phyloP scores from a whole-genome alignment of 2,113 vertebrate genomes.

The Menura novaehollandiae region DNA sequence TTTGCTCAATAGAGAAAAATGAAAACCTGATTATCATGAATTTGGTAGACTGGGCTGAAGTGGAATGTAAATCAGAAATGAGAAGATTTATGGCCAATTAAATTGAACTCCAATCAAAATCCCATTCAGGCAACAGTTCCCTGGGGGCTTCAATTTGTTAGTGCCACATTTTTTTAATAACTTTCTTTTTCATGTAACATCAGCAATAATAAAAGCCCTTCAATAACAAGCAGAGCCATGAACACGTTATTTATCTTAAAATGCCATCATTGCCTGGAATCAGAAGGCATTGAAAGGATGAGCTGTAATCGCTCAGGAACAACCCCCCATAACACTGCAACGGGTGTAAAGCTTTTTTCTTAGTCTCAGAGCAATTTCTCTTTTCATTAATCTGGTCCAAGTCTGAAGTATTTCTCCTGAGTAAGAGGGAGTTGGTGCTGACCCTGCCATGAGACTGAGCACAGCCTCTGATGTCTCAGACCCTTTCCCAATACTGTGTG shows the following conservation, averaged over 20 bases:
- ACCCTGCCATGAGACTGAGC: not conserved
- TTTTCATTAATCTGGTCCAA: conserved; percentile 5
- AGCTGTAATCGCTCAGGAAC: not conserved
- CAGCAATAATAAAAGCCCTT: conserved; percentile 48
- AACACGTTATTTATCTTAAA: conserved; percentile 47
- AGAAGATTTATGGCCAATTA: conserved; percentile 65
- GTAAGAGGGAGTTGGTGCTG: not conserved
- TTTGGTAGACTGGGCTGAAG: conserved; percentile 39
- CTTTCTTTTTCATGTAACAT: conserved; percentile 55
- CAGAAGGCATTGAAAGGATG: not conserved
- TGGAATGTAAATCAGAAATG: conserved; percentile 52
- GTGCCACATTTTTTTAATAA: conserved; percentile 57
- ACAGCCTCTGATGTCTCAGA: not conserved
- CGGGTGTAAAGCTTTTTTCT: not conserved
- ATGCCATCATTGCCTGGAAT: conserved; percentile 38
- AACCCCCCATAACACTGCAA: not conserved
- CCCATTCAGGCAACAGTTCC: conserved; percentile 59
- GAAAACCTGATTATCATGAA: conserved; percentile 53
- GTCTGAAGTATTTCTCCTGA: conserved; percentile 6
- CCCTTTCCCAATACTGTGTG: rapidly evolving
- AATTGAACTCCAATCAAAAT: conserved; percentile 68
- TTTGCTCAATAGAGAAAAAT: conserved; percentile 43
- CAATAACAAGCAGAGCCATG: not conserved
- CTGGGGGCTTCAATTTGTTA: conserved; percentile 59
- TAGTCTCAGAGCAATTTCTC: conserved; percentile 1